Evolutionary conservation across 2,888 invertebrate genomes (phyloP), one percentile per base, ranked within the genome.

Genomic region (Amblyjoppa proteus): DNA sequence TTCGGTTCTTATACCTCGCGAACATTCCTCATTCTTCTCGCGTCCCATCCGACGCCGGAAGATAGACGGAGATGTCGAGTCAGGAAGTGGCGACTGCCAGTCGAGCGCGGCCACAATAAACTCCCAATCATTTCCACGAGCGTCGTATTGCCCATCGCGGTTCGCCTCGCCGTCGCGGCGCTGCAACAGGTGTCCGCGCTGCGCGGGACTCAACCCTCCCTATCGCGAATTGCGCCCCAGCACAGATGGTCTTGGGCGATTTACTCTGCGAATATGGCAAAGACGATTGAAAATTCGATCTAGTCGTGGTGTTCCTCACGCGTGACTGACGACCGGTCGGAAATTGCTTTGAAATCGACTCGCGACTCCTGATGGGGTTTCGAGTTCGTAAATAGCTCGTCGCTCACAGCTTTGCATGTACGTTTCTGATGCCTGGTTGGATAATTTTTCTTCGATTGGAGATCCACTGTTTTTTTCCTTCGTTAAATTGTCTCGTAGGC

Each of bases 111-210:
- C 77, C 66, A 66, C 77, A 68, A 68, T 51, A 41, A 68, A 51
- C 66, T 51, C 68, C 53, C 49, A 51, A 56, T 77, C 66, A 56
- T 80, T 80, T 80, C 66, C 71, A 64, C 71, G 34, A 71, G 34
- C 70, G 31, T 53, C 64, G 25, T 51, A 53, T 70, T 38, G 38
- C 45, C 16, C 20, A 58, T 13, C n/a, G 49, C 38, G 13, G 13
- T 31, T 58, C 34, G 70, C 56, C 51, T 34, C 34, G 64, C 11
- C 20, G 64, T 64, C 31, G 25, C 16, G 64, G 25, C n/a, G 16
- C 25, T 38, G 53, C 79, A 80, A 80, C 79, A 80, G 79, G 79
- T 80, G 79, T 80, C 16, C 28, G 38, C 66, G 25, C 25, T 38
- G 51, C 41, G 53, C 53, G 13, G 56, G 13, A 53, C 13, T 58